A percentile compares a stretch with the other conserved stretches of the same genome.
Conservation (phyloP, 2,113 vertebrate species). For the Muntiacus reevesi region DNA sequence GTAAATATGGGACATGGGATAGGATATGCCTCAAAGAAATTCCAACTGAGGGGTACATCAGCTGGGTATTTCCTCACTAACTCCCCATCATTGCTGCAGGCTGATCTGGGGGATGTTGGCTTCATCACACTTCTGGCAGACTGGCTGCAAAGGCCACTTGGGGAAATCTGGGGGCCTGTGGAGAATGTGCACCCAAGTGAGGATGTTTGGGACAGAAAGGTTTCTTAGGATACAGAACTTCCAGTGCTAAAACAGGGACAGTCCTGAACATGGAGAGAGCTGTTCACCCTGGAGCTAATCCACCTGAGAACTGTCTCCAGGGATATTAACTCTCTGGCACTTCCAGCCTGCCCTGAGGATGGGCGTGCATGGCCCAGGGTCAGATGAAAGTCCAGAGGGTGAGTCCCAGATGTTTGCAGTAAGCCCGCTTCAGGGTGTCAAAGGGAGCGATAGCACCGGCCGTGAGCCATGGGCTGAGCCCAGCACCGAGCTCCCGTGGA, state of each 20-base stretch:
- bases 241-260: neutral
- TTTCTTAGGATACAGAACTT: neutral
- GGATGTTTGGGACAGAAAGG: neutral
- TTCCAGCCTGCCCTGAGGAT: neutral
- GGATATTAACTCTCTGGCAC: neutral
- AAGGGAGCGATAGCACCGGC: neutral
- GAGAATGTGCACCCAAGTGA: neutral
- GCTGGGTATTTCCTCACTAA: neutral
- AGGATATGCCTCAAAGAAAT: neutral
- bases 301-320: neutral
- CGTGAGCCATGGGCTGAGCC: accelerated
- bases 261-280: neutral
- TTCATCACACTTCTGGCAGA: neutral
- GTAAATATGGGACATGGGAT: neutral
- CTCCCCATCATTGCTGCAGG: neutral
- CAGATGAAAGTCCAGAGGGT: neutral
- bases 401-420: neutral
- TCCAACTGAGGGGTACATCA: neutral
- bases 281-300: neutral
- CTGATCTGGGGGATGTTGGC: neutral
- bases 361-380: neutral
- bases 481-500: neutral
- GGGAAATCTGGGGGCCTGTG: neutral
- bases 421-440: neutral
- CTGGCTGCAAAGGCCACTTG: neutral